These are phyloP conservation scores for Drosophila prosaltans DNA, from an alignment of 1,140 invertebrate genomes.

Conservation along the genomic window DNA sequence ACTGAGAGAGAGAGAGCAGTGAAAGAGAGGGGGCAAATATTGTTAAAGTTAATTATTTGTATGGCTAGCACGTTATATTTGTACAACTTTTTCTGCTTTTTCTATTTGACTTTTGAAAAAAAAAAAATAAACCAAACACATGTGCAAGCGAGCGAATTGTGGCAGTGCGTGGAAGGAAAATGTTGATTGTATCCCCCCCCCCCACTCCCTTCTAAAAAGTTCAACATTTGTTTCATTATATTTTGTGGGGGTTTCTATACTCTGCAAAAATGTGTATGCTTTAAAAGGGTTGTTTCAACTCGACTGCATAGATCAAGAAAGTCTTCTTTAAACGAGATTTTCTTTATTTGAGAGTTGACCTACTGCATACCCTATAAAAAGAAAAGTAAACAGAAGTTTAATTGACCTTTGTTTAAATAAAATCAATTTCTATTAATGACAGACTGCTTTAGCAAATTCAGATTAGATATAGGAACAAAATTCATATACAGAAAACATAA, in stretches of 20 bases:
- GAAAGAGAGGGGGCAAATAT: slow-evolving; percentile 35
- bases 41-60: slow-evolving; percentile 81
- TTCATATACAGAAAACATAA: no score
- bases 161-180: background rate
- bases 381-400: no score
- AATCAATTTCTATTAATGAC: no score
- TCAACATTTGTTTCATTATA: slow-evolving; percentile 4
- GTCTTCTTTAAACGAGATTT: no score
- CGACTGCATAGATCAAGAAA: no score
- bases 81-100: slow-evolving; percentile 66
- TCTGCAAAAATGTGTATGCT: background rate
- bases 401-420: no score
- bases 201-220: background rate
- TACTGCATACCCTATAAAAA: no score
- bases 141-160: slow-evolving; percentile 4
- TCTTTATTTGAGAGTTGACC: no score
- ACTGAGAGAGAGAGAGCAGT: slow-evolving; percentile 21
- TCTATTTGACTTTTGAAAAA: slow-evolving; percentile 58
- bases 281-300: no score
- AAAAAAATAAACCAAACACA: slow-evolving; percentile 35
- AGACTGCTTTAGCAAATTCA: no score
- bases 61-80: slow-evolving; percentile 76
- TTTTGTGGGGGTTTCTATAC: slow-evolving; percentile 3
- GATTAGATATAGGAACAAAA: no score
- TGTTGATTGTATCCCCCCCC: no score